These are phyloP conservation scores for Pseudomyrmex pallidus DNA, from an alignment of 1,140 invertebrate genomes.

Conservation along the genomic window DNA sequence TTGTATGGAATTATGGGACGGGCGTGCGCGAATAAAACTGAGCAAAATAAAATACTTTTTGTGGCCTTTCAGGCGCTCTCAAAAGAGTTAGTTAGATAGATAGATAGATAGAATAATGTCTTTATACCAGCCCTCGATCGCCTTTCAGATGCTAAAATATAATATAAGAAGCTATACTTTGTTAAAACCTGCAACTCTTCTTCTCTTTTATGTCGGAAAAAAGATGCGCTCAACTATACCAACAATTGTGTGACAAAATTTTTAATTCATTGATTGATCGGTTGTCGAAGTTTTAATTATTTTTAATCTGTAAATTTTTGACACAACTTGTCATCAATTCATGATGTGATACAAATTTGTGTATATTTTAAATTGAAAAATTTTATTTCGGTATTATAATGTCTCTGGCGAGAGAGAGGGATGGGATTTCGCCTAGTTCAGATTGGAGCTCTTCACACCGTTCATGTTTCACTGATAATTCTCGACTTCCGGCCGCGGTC, in stretches of 20 bases:
- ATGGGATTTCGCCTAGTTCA: neutral
- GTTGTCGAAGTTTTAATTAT: too few relatives aligned
- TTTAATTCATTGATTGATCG: too few relatives aligned
- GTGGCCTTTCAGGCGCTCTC: neutral
- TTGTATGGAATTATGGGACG: slow-evolving; percentile 54
- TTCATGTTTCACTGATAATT: slow-evolving; percentile 9
- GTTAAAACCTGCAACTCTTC: neutral
- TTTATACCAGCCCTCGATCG: neutral
- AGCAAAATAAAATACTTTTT: slow-evolving; percentile 32
- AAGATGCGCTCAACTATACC: too few relatives aligned
- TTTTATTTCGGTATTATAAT: neutral
- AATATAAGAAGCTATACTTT: neutral
- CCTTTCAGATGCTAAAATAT: too few relatives aligned
- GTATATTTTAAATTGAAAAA: too few relatives aligned
- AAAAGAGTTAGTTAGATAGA: slow-evolving; percentile 21
- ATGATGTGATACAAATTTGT: neutral
- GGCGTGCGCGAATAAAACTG: slow-evolving; percentile 49
- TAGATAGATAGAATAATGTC: slow-evolving; percentile 33
- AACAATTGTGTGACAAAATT: too few relatives aligned
- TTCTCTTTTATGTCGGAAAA: neutral
- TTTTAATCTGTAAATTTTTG: too few relatives aligned
- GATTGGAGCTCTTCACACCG: neutral
- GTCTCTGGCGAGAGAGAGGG: neutral
- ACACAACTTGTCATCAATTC: neutral
- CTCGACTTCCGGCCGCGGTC: slow-evolving; percentile 29